Percentiles rank a stretch among this genome's conserved stretches.
Evolutionary conservation across 1,140 invertebrate genomes (phyloP).

Genomic region (Theocolax elegans): DNA sequence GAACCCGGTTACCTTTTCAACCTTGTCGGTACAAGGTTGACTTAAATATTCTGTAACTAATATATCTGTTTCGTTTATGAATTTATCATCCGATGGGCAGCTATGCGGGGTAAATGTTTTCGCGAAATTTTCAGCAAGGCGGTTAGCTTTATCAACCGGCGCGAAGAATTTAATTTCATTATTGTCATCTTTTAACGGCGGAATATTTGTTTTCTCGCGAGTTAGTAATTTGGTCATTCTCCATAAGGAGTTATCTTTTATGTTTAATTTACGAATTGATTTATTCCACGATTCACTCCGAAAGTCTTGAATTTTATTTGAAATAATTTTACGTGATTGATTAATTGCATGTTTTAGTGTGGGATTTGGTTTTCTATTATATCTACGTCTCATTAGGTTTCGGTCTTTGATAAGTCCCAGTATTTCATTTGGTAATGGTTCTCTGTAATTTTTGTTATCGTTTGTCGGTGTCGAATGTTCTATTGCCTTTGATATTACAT

Average conservation of each 20-base stretch:
- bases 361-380: not conserved
- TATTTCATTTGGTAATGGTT: not conserved
- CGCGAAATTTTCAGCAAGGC: not conserved
- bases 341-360: constrained; percentile 7
- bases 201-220: not conserved
- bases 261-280: constrained; percentile 2
- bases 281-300: not conserved
- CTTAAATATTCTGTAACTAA: too few species aligned
- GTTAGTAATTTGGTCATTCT: constrained; percentile 21
- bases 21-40: not conserved
- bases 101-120: too few species aligned
- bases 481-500: constrained; percentile 2
- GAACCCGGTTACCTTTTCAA: not conserved
- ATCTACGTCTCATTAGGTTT: not conserved
- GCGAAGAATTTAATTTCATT: constrained; percentile 1
- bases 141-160: constrained; percentile 1
- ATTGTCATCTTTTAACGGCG: not conserved
- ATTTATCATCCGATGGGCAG: too few species aligned
- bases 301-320: not conserved
- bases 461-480: too few species aligned
- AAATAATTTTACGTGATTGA: not conserved
- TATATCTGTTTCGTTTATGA: too few species aligned
- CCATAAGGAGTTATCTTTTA: constrained; percentile 23
- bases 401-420: too few species aligned
- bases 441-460: constrained; percentile 1